phyloP scores from a whole-genome alignment of 2,113 vertebrate genomes.

The Myiopsitta monachus region DNA sequence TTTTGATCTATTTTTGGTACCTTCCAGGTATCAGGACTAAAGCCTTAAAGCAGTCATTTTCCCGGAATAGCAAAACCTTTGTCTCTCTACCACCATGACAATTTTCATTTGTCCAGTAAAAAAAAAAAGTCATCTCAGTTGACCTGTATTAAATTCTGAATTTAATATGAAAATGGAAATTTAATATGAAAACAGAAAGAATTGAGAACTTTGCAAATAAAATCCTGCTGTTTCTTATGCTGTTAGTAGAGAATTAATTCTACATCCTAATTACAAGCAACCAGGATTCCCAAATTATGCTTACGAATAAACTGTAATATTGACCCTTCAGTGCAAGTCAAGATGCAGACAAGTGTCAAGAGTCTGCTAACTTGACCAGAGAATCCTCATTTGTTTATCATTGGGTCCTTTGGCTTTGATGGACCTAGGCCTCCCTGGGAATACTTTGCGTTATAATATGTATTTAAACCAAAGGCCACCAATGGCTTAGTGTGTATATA shows the following conservation, averaged over 20 bases:
- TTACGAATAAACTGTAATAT: neutral
- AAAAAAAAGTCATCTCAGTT: neutral
- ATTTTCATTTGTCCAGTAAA: neutral
- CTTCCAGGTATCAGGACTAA: neutral
- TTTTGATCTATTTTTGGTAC: constrained; percentile 1
- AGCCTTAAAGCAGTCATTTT: neutral
- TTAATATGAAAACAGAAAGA: neutral
- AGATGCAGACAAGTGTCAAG: neutral
- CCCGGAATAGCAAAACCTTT: neutral
- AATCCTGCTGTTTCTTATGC: neutral
- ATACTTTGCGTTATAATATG: neutral
- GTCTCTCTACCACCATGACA: neutral
- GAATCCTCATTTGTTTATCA: neutral
- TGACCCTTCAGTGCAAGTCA: neutral
- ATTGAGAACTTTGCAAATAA: neutral
- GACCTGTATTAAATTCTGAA: neutral
- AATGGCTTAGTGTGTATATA: neutral
- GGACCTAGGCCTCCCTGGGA: neutral
- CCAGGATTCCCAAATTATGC: neutral
- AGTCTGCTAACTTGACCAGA: neutral
- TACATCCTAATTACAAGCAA: neutral
- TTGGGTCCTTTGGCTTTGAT: neutral
- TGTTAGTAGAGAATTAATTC: neutral
- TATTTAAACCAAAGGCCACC: neutral
- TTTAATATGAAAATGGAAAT: neutral